Conservation (phyloP, 2,888 invertebrate genomes). For the Ectemnius lituratus region DNA sequence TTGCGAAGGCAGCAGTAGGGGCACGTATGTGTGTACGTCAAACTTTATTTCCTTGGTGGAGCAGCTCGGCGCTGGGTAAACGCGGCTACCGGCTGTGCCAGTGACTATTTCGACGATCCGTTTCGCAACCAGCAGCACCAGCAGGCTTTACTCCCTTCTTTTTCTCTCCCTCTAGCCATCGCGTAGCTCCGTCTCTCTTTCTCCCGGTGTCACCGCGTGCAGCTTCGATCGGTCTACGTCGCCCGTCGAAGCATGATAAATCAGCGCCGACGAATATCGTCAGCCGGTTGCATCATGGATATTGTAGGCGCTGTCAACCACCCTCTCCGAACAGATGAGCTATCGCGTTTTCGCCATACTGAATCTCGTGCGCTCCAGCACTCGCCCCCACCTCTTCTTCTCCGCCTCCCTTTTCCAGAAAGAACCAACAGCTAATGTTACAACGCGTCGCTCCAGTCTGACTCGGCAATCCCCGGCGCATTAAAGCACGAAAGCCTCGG, state of each 20-base stretch:
- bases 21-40: conserved; percentile 35
- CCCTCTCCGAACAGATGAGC: conserved; percentile 2
- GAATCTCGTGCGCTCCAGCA: no score
- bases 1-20: conserved; percentile 26
- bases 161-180: no score
- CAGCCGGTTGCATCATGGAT: conserved; percentile 10
- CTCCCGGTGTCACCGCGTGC: conserved; percentile 20
- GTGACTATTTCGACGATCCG: conserved; percentile 48
- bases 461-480: no score
- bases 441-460: no score
- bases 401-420: no score
- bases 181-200: conserved; percentile 16
- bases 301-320: conserved; percentile 6
- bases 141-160: no score
- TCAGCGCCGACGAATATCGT: conserved; percentile 52
- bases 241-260: conserved; percentile 49
- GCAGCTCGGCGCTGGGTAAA: conserved; percentile 15
- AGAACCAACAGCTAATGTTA: no score
- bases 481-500: no score
- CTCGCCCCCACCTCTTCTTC: no score
- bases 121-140: conserved; percentile 32
- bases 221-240: conserved; percentile 43
- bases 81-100: conserved; percentile 19
- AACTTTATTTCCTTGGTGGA: conserved; percentile 33
- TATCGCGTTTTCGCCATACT: neutral